Base-by-base conservation (phyloP, 2,888 invertebrate species). In the Erebia epiphron region DNA sequence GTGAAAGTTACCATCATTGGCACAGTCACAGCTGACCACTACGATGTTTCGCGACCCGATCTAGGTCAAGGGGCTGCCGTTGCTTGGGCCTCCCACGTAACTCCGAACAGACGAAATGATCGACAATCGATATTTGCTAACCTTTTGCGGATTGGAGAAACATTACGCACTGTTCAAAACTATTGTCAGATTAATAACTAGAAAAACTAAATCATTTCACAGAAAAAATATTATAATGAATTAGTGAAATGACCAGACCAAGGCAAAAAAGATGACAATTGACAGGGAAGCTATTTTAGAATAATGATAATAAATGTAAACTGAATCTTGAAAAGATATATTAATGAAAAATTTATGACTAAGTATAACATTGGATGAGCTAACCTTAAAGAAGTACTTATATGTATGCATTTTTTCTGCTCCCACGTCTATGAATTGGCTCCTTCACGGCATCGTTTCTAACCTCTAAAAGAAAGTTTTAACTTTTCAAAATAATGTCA, bases 1-100 rank as follows among this genome's bases (percentile, higher is more conserved):
- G 91, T 91, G 92, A 92, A 92, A 92, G 91, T 92, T 87, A 83
- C 83, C 87, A 90, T 90, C 90, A 88, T 82, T 83, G 82, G 77
- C 79, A 75, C 71, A 79, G 81, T 80, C 79, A 75, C 72, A 79
- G 81, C 81, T 85, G 88, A 85, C 87, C 87, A 87, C 84, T 85
- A 86, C 67, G 62, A 63, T 56, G 70, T 84, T 80, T 81, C 79
- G 76, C 78, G 75, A 77, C 75, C 77, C 73, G 80, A 91, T 88
- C 83, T 90, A 78, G 89, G 92, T 90, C 92, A 92, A 91, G 91
- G 91, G 86, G 86, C 79, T 82, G 83, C 83, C 79, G 80, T 81
- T 80, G 82, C 86, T 85, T 86, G 86, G 87, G 79, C 81, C 74
- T 78, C 79, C 79, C 70, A 73, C 75, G 66, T 73, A 69, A 72